Percentiles rank a stretch among this genome's conserved stretches.
These are phyloP conservation scores for Trichomalopsis sarcophagae DNA, from an alignment of 1,140 invertebrate genomes.

Conservation along the genomic window DNA sequence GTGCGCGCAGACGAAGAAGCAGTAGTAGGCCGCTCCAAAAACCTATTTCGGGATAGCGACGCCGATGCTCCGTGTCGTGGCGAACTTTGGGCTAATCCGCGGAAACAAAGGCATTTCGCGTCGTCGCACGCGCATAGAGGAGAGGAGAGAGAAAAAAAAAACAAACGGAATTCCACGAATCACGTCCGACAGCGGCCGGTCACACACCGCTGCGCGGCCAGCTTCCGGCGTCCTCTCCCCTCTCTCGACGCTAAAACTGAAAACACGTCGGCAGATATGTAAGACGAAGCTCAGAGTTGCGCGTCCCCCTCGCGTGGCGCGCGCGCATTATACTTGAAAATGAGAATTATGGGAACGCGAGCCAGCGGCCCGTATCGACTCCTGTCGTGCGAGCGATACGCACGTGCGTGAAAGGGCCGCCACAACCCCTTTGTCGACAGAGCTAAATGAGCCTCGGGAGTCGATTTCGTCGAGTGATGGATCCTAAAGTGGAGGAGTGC, in stretches of 20 bases:
- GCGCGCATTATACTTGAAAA: constrained; percentile 41
- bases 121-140: not conserved
- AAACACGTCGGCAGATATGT: not conserved
- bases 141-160: not conserved
- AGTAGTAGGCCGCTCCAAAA: constrained; percentile 43
- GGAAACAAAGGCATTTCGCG: not conserved
- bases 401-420: not conserved
- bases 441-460: too few relatives aligned
- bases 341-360: constrained; percentile 46
- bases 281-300: not conserved
- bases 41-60: constrained; percentile 42
- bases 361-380: constrained; percentile 32
- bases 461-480: too few relatives aligned
- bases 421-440: too few relatives aligned
- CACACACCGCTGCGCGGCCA: not conserved
- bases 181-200: not conserved
- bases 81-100: not conserved
- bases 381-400: not conserved
- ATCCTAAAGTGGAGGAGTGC: too few relatives aligned
- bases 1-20: not conserved
- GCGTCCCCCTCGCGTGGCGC: not conserved
- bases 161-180: constrained; percentile 2
- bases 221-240: not conserved
- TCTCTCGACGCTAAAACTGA: not conserved
- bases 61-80: not conserved